Evolutionary conservation across 35 echinoderm and acorn worm genomes (phyloP).

Genomic region (Acanthaster planci): DNA sequence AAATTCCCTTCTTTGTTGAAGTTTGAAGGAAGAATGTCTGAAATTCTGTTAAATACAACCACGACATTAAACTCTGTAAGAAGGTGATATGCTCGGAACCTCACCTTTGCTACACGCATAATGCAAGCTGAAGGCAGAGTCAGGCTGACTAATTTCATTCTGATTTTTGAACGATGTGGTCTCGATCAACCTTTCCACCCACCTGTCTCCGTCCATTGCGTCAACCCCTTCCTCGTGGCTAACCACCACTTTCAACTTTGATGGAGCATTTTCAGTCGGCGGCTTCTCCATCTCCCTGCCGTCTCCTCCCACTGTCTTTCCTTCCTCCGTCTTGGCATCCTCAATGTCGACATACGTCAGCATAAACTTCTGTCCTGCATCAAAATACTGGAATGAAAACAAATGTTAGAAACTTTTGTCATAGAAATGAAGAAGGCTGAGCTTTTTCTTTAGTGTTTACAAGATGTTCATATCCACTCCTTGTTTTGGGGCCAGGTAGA

Average conservation of each 20-base stretch:
- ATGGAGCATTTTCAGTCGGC: background rate
- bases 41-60: too few relatives aligned
- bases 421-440: background rate
- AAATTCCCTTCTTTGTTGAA: too few relatives aligned
- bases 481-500: too few relatives aligned
- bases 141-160: too few relatives aligned
- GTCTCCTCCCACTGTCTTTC: background rate
- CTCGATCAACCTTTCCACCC: background rate
- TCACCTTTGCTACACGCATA: too few relatives aligned
- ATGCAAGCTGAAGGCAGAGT: too few relatives aligned
- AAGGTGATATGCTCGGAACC: too few relatives aligned
- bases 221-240: slow-evolving; percentile 45
- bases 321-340: background rate
- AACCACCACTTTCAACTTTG: slow-evolving; percentile 46
- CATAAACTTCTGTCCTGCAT: slow-evolving; percentile 60
- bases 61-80: too few relatives aligned
- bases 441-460: too few relatives aligned
- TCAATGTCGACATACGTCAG: slow-evolving; percentile 47
- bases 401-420: background rate
- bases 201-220: slow-evolving; percentile 30
- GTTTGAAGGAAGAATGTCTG: too few relatives aligned
- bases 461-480: too few relatives aligned
- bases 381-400: slow-evolving; percentile 41
- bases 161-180: too few relatives aligned
- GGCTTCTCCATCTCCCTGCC: background rate